Base-by-base conservation (phyloP, 2,797 vertebrate genomes). In the Oryzias sinensis region DNA sequence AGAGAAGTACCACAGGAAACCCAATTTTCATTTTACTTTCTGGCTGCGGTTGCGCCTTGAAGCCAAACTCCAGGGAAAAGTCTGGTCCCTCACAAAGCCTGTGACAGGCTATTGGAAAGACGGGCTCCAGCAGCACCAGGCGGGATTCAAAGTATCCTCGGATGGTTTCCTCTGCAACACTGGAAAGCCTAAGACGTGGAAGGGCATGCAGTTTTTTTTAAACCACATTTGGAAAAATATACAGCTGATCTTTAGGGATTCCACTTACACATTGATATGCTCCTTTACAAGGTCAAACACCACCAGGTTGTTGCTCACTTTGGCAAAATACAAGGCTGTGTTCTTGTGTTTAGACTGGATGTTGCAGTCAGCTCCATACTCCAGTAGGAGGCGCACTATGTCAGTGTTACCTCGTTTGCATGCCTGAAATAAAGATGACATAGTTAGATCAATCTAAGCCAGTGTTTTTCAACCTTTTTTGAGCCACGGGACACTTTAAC, bases 341-440 rank as follows among this genome's bases (percentile, higher is more conserved):
- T 90, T 95, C 67, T 97, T 96, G 82, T 99, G 93, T 77, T 98
- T 98, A 45, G 97, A 98, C 70, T 94, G 74, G 60, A 97, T 94
- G 79, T 95, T 98, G 86, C 97, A 97, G 88, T 99, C 96, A 0
- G 95, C 96, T 42, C 97, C 96, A 0, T 91, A 94, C 74, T 99
- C 97, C 83, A 98, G 93, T 79, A 99, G 93, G 53, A 99, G 95
- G 62, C 94, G 93, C 54, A 97, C 97, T 2, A 98, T 93, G 33
- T 99, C 97, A 0, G 92, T 87, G 48, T 99, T 98, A 43, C 97
- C 97, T 82, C 95, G 92, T 65, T 95, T 98, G 77, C 97, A 99
- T 0, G 97, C 97, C 97, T 99, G 66, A 25, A 15, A 59, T 2
- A 8, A 33, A 63, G 33, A 15, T 22, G 47, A 53, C 14, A 29